Conservation (phyloP, 2,113 vertebrate genomes). For the Piliocolobus tephrosceles region DNA sequence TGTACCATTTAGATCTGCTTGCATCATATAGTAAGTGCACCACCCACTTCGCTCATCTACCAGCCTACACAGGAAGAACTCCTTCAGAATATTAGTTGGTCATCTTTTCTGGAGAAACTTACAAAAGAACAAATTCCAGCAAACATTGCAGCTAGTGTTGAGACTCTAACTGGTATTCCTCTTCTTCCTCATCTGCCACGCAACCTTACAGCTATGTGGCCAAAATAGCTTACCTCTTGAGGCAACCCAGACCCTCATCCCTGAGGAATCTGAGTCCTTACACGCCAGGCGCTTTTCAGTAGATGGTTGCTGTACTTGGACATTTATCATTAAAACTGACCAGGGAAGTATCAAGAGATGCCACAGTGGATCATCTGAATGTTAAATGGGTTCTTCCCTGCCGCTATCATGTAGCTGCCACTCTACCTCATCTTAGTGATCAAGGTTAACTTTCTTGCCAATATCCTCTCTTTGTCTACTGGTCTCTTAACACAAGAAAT, state of each 20-base stretch:
- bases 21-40: background rate
- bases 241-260: background rate
- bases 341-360: background rate
- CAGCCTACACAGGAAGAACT: background rate
- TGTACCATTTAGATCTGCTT: background rate
- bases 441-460: background rate
- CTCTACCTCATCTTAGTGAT: background rate
- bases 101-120: background rate
- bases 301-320: background rate
- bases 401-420: background rate
- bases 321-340: background rate
- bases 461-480: background rate
- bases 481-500: background rate
- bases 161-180: background rate
- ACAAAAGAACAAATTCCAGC: background rate
- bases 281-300: background rate
- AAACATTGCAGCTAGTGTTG: background rate
- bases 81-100: background rate
- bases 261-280: background rate
- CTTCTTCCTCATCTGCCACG: background rate
- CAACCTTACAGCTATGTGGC: background rate
- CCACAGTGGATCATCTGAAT: background rate
- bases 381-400: background rate
- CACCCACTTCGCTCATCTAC: no score
- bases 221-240: background rate